Evolutionary conservation across 2,113 vertebrate genomes (phyloP).

Genomic region (Spilogale gracilis): DNA sequence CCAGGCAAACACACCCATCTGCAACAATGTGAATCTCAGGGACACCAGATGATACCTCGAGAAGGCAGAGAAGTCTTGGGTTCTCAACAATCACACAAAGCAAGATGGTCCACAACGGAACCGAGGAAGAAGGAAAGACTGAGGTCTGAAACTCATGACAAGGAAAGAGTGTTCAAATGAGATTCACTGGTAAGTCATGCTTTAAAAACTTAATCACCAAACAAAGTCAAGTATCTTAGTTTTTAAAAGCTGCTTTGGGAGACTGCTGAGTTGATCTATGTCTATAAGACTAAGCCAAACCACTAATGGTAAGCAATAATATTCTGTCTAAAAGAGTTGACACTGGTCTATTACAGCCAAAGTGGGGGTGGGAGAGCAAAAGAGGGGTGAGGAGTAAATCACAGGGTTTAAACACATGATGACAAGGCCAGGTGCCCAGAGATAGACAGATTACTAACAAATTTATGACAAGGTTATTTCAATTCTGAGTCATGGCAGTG

Average conservation of each 20-base stretch:
- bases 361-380: conserved; percentile 13
- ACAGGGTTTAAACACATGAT: conserved; percentile 55
- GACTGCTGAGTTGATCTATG: conserved; percentile 41
- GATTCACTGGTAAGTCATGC: not conserved
- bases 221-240: conserved; percentile 2
- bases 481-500: conserved; percentile 79
- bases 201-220: conserved; percentile 34
- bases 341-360: conserved; percentile 60
- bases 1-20: not conserved
- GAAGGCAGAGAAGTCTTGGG: not conserved
- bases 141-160: not conserved
- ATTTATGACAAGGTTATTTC: conserved; percentile 83
- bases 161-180: conserved; percentile 19
- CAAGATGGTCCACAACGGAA: not conserved
- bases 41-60: not conserved
- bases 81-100: not conserved
- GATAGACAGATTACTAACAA: conserved; percentile 82
- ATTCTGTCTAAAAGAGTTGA: conserved; percentile 54
- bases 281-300: conserved; percentile 43
- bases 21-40: not conserved
- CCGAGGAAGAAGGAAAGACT: not conserved
- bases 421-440: conserved; percentile 78
- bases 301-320: conserved; percentile 66
- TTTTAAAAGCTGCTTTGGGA: conserved; percentile 38
- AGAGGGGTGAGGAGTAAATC: conserved; percentile 33